Conservation (phyloP, 2,113 vertebrate species). For the Pogona vitticeps region DNA sequence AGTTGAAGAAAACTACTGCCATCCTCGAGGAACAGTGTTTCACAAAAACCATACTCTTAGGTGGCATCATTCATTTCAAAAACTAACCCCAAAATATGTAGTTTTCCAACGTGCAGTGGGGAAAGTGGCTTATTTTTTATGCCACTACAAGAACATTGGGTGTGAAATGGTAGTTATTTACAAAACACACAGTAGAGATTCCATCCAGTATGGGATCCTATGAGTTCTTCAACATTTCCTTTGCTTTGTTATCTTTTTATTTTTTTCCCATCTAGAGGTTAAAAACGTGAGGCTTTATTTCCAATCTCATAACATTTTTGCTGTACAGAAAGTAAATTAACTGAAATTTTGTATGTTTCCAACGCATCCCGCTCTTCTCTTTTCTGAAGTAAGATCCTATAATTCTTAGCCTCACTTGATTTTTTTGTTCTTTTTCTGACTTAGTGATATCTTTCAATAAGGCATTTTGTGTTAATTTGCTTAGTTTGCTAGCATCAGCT, state of each 20-base stretch:
- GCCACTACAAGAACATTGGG: fast-evolving
- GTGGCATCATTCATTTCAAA: not conserved
- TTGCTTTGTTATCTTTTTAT: not conserved
- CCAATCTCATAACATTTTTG: no score
- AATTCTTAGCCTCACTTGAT: no score
- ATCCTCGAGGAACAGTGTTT: not conserved
- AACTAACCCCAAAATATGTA: not conserved
- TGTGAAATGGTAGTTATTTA: not conserved
- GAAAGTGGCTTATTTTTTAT: fast-evolving
- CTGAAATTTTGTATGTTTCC: no score
- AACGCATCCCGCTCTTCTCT: no score
- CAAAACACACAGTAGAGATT: fast-evolving
- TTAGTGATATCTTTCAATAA: no score
- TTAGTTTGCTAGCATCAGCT: no score
- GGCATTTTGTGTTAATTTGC: no score
- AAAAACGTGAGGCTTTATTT: no score
- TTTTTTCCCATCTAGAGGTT: not conserved
- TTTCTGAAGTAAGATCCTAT: no score
- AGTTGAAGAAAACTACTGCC: not conserved
- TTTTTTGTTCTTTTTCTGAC: no score
- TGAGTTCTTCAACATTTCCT: not conserved
- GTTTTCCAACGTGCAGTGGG: not conserved
- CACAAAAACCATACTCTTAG: no score
- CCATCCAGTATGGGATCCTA: not conserved
- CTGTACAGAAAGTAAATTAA: no score